Evolutionary conservation across 2,113 vertebrate genomes (phyloP), one percentile per base, ranked within the genome.

Genomic region (Perca flavescens): DNA sequence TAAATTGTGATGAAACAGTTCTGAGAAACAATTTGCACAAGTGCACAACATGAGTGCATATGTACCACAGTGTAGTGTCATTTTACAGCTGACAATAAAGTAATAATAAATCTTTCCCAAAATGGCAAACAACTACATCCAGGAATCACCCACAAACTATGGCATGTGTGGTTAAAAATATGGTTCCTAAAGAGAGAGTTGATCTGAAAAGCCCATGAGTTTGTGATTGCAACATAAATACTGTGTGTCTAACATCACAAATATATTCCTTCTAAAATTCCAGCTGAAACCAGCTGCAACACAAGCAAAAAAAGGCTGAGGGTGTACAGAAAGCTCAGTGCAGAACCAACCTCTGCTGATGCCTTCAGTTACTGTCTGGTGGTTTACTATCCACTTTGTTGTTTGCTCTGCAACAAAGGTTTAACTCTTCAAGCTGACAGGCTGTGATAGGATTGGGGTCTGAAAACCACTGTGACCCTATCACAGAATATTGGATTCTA

Each of bases 401-500:
- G 47, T 80, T 54, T 47, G 40, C 21, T 61, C 76, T 72, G 74
- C 19, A 74, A 40, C 3, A 57, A 72, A 49, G 50, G 56, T 43
- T 6, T 6, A 14, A 67, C 70, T 83, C 60, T 43, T 76, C 46
- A 53, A 71, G 28, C 62, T 69, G 76, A 25, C 84, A 62, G 50
- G 22, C 49, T 66, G 22, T 86, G 83, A 92, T 53, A 52, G 74
- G 83, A 89, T 86, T 86, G 60, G 54, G 40, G 40, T 2, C 40
- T 43, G 40, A 43, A 43, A 43, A 43, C 40, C 9, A 43, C 40
- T 43, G 40, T 43, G 40, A 43, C 40, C 40, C 40, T 43, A 9
- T 43, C 10, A 43, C 40, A 43, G 40, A 43, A 43, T 43, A 43
- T 43, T 43, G 40, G 40, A 43, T 43, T 43, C 40, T 11, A 43